Percentiles rank a stretch among this genome's conserved stretches.
Evolutionary conservation across 2,113 vertebrate genomes (phyloP).

Genomic region (Vulpes vulpes): DNA sequence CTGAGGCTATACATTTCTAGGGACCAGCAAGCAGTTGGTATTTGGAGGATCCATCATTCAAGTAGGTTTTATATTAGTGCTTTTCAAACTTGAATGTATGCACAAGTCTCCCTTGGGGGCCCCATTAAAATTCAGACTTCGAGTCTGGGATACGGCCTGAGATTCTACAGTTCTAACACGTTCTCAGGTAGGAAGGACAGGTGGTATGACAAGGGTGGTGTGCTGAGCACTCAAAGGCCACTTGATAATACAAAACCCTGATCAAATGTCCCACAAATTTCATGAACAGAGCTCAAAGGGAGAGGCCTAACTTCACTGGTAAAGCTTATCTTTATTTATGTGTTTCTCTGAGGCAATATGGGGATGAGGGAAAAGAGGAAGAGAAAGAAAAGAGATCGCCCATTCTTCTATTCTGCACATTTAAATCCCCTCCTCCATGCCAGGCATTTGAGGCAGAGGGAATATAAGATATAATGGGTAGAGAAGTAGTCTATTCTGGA

Average conservation of each 20-base stretch:
- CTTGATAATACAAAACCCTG: neutral
- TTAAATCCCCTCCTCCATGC: neutral
- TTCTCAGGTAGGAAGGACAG: neutral
- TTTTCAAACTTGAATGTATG: constrained; percentile 35
- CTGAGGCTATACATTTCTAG: neutral
- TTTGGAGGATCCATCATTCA: neutral
- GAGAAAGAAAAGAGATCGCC: neutral
- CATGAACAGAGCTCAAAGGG: neutral
- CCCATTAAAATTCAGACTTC: neutral
- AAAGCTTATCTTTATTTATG: neutral
- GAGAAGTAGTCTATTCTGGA: constrained; percentile 51
- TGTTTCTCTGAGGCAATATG: neutral
- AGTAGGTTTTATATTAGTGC: neutral
- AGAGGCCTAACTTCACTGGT: neutral
- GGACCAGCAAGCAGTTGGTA: neutral
- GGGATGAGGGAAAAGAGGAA: neutral
- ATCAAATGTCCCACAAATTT: neutral
- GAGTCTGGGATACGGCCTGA: neutral
- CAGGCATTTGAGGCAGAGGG: neutral
- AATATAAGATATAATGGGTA: neutral
- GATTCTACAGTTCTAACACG: neutral
- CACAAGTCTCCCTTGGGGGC: neutral
- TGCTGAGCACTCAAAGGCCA: neutral
- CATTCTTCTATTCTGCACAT: neutral
- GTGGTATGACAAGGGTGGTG: neutral